phyloP scores from a whole-genome alignment of 2,888 invertebrate species.

The Trissonchulus latispiculum region DNA sequence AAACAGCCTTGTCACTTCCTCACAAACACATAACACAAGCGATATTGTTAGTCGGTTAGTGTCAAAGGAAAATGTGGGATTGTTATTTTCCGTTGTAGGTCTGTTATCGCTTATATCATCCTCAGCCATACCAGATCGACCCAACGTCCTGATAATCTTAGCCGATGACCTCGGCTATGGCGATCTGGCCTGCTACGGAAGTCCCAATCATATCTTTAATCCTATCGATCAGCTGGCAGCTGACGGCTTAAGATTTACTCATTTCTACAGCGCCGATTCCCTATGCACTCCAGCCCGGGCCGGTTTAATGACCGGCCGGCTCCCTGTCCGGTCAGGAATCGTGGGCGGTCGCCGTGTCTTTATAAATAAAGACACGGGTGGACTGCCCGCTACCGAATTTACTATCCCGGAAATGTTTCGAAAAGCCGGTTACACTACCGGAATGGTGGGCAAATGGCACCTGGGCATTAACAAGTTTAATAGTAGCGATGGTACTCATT shows the following conservation, averaged over 20 bases:
- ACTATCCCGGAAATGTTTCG: constrained; percentile 49
- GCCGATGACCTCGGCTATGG: constrained; percentile 52
- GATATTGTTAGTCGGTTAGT: too few relatives aligned
- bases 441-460: constrained; percentile 51
- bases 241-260: constrained; percentile 49
- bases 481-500: constrained; percentile 36
- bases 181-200: constrained; percentile 48
- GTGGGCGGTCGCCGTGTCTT: constrained; percentile 41
- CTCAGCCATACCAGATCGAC: too few relatives aligned
- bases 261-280: constrained; percentile 49
- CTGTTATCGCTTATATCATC: too few relatives aligned
- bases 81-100: too few relatives aligned
- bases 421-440: constrained; percentile 47
- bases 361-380: constrained; percentile 43
- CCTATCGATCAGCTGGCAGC: constrained; percentile 46
- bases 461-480: constrained; percentile 43
- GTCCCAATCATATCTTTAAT: constrained; percentile 48
- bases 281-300: constrained; percentile 51
- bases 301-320: constrained; percentile 49
- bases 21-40: too few relatives aligned
- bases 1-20: too few relatives aligned
- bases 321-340: constrained; percentile 40
- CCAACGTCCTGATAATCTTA: constrained; percentile 50
- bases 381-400: constrained; percentile 47
- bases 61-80: too few relatives aligned